Evolutionary conservation across 2,888 invertebrate species (phyloP), one percentile per base, ranked within the genome.

Genomic region (Perizoma affinitatum): DNA sequence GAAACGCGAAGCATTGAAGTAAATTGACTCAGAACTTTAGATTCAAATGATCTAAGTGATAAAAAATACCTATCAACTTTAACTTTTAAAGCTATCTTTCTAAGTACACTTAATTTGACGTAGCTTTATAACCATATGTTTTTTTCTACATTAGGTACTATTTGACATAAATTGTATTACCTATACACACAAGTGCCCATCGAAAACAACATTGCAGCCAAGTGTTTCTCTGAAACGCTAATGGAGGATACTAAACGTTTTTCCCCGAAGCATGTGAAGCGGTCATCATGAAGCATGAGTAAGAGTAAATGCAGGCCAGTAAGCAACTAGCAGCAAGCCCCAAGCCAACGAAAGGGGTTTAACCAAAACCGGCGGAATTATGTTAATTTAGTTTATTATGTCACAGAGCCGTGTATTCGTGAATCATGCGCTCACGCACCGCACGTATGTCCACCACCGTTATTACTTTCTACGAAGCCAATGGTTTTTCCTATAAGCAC

Each of bases 301-400:
- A 73, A 73, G 73, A 73, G 73, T 83, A 79, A 84, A 79, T 58
- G 82, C 61, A 61, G 61, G 61, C 57, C 61, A 61, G 49, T 45
- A 57, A 52, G 49, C 61, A 57, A 57, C 49, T 38, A n/a, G n/a
- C 61, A 61, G 49, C 49, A 57, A 52, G 49, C 61, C 54, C 54
- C 49, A 36, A 41, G 61, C 78, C 82, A 86, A 84, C 76, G 80
- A 81, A 81, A 81, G 82, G 79, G 80, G 81, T 80, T 81, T 61
- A 75, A 73, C 78, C 75, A 74, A 82, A 83, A 78, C 75, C 72
- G 61, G 75, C 77, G 70, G 82, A 83, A 82, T 83, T 87, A 90
- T 88, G 89, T 84, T 88, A 88, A 91, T 90, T 88, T 76, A 72
- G 84, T 82, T 88, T 87, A 90, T 92, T 92, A 92, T 91, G 91